Evolutionary conservation across 2,113 vertebrate genomes (phyloP), one percentile per base, ranked within the genome.

Genomic region (Megaptera novaeangliae): DNA sequence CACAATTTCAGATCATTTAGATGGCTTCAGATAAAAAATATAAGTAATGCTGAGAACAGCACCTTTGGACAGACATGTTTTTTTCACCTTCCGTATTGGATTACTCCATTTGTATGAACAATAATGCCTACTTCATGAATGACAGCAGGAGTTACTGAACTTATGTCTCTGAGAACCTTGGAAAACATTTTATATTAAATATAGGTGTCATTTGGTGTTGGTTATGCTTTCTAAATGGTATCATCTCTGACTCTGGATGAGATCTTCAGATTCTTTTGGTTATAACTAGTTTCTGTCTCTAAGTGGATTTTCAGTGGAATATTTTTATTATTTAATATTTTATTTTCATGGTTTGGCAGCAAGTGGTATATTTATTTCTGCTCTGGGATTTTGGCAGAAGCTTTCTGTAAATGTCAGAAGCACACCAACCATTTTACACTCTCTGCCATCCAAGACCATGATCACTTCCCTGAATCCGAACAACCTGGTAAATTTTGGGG

Each of bases 291-390:
- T 72, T 93, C 4, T 90, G 8, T 87, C 41, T 91, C 81, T 90
- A 66, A 86, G 68, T 23, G 75, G 52, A 86, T 77, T 90, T 87
- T 52, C 34, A 77, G 41, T 77, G 44, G 34, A 87, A 81, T 94
- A 41, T 89, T 85, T 96, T 95, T 75, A 96, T 96, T 39, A 71
- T 96, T 89, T 92, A 92, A 66, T 78, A 77, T 81, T 94, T 94
- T 74, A 85, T 92, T 96, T 96, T 78, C 72, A 77, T 87, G 85
- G 52, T 90, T 97, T 97, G 94, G 89, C 89, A 97, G 55, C 29
- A 66, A 91, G 29, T 17, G 12, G 78, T 72, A 14, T 61, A 69
- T 96, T 97, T 89, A 59, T 90, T 84, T 91, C 25, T 90, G 18
- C n/a, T 69, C 44, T 91, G 4, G 15, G 55, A 64, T 61, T 90